Evolutionary conservation across 2,888 invertebrate species (phyloP).

Genomic region (Xylota segnis): DNA sequence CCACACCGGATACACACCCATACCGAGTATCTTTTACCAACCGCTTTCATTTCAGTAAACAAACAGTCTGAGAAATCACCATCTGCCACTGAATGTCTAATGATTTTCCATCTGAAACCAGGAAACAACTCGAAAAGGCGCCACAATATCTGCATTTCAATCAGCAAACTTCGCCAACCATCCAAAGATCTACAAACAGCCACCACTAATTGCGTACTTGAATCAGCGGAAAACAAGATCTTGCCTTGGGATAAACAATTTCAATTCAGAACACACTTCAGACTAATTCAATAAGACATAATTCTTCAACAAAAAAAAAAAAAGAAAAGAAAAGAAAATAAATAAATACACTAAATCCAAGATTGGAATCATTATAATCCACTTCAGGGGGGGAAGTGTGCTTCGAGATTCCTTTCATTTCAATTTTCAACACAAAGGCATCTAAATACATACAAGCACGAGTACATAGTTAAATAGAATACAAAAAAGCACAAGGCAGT

Average conservation of each 20-base stretch:
- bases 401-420: conserved; percentile 6
- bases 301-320: neutral
- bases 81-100: no score
- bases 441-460: neutral
- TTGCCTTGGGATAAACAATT: conserved; percentile 12
- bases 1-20: no score
- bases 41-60: no score
- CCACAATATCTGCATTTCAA: neutral
- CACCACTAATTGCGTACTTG: conserved; percentile 17
- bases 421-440: neutral
- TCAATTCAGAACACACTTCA: conserved; percentile 14
- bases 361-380: conserved; percentile 30
- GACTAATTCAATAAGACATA: conserved; percentile 10
- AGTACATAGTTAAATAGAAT: neutral
- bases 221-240: conserved; percentile 1
- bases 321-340: neutral
- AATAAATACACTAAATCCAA: neutral
- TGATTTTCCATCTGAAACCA: neutral
- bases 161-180: neutral
- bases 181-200: conserved; percentile 1
- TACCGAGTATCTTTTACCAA: no score
- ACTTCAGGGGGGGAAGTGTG: conserved; percentile 6
- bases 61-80: no score
- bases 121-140: conserved; percentile 13
- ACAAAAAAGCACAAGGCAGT: neutral